Evolutionary conservation across 2,797 vertebrate species (phyloP).

Genomic region (Hemibagrus guttatus): DNA sequence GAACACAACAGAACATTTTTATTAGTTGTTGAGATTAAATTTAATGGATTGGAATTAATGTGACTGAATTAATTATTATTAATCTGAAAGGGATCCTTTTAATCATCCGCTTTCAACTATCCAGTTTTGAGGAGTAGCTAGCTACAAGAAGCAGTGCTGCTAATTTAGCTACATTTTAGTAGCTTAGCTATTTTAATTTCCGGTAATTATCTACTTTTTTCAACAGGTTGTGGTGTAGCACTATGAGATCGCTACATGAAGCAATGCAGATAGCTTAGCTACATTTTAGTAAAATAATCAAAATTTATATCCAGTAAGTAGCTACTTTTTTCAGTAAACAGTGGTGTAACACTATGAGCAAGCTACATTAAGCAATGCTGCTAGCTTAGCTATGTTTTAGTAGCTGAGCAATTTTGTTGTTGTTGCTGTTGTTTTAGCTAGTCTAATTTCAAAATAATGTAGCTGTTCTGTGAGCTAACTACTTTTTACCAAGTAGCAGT

Average conservation of each 20-base stretch:
- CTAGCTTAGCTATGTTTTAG: too few relatives aligned
- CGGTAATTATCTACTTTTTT: background rate
- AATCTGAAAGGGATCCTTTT: background rate
- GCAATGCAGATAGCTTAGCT: background rate
- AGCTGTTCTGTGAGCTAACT: background rate
- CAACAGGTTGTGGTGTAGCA: background rate
- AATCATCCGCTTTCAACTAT: background rate
- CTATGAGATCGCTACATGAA: background rate
- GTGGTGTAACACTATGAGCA: background rate
- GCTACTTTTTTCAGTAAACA: background rate
- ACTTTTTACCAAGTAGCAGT: background rate
- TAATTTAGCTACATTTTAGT: background rate
- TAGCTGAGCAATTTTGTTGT: background rate
- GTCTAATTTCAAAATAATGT: background rate
- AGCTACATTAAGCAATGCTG: too few relatives aligned
- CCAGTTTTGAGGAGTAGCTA: background rate
- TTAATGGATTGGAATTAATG: background rate
- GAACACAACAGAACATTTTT: slow-evolving; percentile 22
- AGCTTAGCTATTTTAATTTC: background rate
- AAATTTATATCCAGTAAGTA: background rate
- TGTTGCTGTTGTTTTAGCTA: background rate
- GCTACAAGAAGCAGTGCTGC: background rate
- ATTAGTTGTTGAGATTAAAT: background rate
- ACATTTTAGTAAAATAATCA: background rate
- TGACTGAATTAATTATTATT: background rate